These are phyloP conservation scores for Sinopyrophorus schimmeli DNA, from an alignment of 2,888 invertebrate species.

Conservation along the genomic window DNA sequence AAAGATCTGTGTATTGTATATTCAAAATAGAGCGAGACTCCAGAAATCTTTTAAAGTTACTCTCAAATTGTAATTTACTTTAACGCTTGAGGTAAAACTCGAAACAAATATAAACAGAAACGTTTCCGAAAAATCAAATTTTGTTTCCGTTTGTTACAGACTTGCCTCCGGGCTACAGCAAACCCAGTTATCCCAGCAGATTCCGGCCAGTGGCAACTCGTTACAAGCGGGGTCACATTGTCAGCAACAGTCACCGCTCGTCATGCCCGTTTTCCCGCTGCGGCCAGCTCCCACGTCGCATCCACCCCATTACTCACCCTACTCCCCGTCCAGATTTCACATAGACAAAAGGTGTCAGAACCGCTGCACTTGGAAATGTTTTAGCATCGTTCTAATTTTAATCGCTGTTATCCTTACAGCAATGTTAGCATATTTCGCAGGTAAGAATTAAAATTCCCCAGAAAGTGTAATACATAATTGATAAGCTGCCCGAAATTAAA, in stretches of 20 bases:
- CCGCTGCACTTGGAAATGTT: slow-evolving; percentile 96
- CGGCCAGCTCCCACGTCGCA: slow-evolving; percentile 64
- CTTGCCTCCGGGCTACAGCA: slow-evolving; percentile 59
- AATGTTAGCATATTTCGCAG: slow-evolving; percentile 93
- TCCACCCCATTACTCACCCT: slow-evolving; percentile 84
- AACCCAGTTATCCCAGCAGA: slow-evolving; percentile 60
- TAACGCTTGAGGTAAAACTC: slow-evolving; percentile 25
- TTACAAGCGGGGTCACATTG: slow-evolving; percentile 64
- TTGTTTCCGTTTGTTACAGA: slow-evolving; percentile 51
- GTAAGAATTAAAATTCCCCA: slow-evolving; percentile 59
- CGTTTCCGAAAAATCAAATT: slow-evolving; percentile 31
- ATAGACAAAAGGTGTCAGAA: slow-evolving; percentile 93
- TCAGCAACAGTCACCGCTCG: slow-evolving; percentile 76
- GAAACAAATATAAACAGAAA: slow-evolving; percentile 30
- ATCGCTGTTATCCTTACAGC: slow-evolving; percentile 88
- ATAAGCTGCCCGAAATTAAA: slow-evolving; percentile 20
- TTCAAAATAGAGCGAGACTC: slow-evolving; percentile 12
- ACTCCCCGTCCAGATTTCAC: slow-evolving; percentile 91
- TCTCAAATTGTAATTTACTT: slow-evolving; percentile 27
- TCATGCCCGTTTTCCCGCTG: slow-evolving; percentile 87
- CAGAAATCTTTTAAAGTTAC: slow-evolving; percentile 16
- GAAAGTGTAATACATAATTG: slow-evolving; percentile 1
- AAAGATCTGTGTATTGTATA: slow-evolving; percentile 17
- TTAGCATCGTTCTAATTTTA: slow-evolving; percentile 90
- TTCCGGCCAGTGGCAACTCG: slow-evolving; percentile 66